A percentile compares a stretch with the other conserved stretches of the same genome.
Conservation (phyloP, 2,888 invertebrate species). For the Temnothorax unifasciatus region DNA sequence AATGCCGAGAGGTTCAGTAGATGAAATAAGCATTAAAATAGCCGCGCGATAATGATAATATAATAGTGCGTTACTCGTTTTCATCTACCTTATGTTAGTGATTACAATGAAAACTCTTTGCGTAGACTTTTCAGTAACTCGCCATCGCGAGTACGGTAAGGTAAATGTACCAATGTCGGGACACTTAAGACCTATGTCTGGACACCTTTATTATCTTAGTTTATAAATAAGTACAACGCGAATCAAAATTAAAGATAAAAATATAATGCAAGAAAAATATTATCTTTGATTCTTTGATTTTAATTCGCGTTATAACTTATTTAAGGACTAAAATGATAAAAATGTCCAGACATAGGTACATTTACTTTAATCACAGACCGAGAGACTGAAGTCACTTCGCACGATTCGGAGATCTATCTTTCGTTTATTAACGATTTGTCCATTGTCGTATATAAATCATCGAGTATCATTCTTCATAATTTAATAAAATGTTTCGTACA, state of each 20-base stretch:
- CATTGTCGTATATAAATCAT: conserved; percentile 7
- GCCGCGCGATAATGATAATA: conserved; percentile 61
- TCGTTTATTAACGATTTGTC: conserved; percentile 27
- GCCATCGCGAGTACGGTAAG: neutral
- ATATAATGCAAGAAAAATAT: too few species aligned
- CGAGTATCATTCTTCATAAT: neutral
- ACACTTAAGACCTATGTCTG: too few species aligned
- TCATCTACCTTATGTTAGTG: conserved; percentile 18
- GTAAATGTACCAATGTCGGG: too few species aligned
- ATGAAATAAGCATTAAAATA: conserved; percentile 44
- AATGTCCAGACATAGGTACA: too few species aligned
- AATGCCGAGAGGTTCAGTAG: conserved; percentile 39
- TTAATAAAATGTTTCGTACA: conserved; percentile 23
- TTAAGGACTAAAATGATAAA: too few species aligned
- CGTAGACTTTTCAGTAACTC: conserved; percentile 19
- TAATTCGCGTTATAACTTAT: too few species aligned
- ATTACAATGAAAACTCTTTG: conserved; percentile 29
- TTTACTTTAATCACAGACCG: neutral
- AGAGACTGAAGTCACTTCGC: conserved; percentile 4
- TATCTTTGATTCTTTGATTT: too few species aligned
- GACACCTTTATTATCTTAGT: too few species aligned
- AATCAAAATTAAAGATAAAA: too few species aligned
- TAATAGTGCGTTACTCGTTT: conserved; percentile 64
- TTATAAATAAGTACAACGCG: too few species aligned
- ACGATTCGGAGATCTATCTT: conserved; percentile 10